A percentile compares a stretch with the other conserved stretches of the same genome.
Conservation (phyloP, 2,797 vertebrate genomes). For the Enoplosus armatus region DNA sequence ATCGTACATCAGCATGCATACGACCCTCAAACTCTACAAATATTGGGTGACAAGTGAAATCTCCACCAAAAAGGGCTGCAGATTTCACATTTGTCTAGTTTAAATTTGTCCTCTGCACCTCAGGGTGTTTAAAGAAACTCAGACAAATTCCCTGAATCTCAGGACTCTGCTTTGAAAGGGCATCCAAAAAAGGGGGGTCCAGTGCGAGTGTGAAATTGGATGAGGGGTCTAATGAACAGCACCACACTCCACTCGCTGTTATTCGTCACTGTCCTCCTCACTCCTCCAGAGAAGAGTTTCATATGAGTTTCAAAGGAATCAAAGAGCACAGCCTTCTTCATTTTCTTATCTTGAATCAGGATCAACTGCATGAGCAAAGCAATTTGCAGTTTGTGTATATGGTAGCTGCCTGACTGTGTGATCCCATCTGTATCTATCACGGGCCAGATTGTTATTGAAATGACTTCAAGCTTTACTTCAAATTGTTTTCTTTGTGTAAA, state of each 20-base stretch:
- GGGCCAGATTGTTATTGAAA: slow-evolving; percentile 52
- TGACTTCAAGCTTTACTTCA: slow-evolving; percentile 32
- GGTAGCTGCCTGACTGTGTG: background rate
- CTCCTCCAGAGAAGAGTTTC: slow-evolving; percentile 48
- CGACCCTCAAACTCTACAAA: background rate
- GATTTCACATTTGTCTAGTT: slow-evolving; percentile 17
- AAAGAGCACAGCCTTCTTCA: slow-evolving; percentile 25
- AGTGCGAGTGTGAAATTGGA: slow-evolving; percentile 56
- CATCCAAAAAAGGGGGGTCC: slow-evolving; percentile 12
- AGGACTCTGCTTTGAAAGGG: slow-evolving; percentile 26
- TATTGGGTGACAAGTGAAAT: background rate
- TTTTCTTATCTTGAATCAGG: slow-evolving; percentile 51
- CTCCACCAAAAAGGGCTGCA: background rate
- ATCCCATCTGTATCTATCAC: slow-evolving; percentile 33
- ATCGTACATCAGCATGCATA: background rate
- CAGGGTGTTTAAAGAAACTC: slow-evolving; percentile 13
- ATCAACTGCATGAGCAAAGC: slow-evolving; percentile 45
- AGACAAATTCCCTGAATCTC: slow-evolving; percentile 16
- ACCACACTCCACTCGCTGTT: slow-evolving; percentile 45
- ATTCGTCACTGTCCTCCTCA: slow-evolving; percentile 71
- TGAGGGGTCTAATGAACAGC: slow-evolving; percentile 54
- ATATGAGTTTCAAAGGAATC: slow-evolving; percentile 67
- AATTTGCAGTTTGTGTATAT: slow-evolving; percentile 36
- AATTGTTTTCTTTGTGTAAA: slow-evolving; percentile 30
- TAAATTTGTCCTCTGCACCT: slow-evolving; percentile 16